Percentiles rank a stretch among this genome's conserved stretches.
phyloP scores from a whole-genome alignment of 2,797 vertebrate genomes.

The Hippoglossus hippoglossus region DNA sequence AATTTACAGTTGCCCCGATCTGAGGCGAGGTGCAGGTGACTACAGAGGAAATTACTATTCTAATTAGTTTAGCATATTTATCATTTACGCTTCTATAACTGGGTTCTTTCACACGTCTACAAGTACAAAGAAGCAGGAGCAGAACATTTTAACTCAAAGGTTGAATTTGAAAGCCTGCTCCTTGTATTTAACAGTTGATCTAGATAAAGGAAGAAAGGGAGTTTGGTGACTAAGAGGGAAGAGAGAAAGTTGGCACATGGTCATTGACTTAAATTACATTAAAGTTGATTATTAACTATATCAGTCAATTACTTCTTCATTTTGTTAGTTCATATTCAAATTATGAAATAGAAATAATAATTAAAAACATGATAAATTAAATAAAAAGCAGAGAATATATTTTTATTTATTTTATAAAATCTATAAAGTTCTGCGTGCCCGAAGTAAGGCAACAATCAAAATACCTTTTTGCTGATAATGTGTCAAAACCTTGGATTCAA shows the following conservation, averaged over 20 bases:
- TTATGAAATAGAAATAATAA: too few relatives aligned
- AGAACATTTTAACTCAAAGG: not conserved
- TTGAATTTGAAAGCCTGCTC: not conserved
- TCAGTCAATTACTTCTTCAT: conserved; percentile 2
- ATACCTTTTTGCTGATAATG: too few relatives aligned
- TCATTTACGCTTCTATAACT: conserved; percentile 13
- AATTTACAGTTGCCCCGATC: conserved; percentile 24
- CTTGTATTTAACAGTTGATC: not conserved
- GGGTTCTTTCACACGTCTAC: conserved; percentile 9
- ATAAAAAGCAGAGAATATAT: too few relatives aligned
- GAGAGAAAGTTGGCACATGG: conserved; percentile 11
- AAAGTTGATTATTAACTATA: not conserved
- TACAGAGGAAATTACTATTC: conserved; percentile 37
- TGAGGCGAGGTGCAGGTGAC: conserved; percentile 34
- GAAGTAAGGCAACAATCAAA: too few relatives aligned
- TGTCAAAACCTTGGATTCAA: too few relatives aligned
- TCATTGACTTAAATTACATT: conserved; percentile 24
- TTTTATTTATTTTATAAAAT: too few relatives aligned
- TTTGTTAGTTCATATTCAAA: not conserved
- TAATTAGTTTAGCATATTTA: conserved; percentile 54
- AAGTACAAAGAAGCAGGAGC: not conserved
- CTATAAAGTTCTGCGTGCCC: too few relatives aligned
- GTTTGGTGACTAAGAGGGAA: conserved; percentile 6
- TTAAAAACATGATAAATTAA: too few relatives aligned
- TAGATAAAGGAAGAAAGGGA: not conserved